Evolutionary conservation across 2,888 invertebrate species (phyloP), one percentile per base, ranked within the genome.

Genomic region (Bellardia bayeri): DNA sequence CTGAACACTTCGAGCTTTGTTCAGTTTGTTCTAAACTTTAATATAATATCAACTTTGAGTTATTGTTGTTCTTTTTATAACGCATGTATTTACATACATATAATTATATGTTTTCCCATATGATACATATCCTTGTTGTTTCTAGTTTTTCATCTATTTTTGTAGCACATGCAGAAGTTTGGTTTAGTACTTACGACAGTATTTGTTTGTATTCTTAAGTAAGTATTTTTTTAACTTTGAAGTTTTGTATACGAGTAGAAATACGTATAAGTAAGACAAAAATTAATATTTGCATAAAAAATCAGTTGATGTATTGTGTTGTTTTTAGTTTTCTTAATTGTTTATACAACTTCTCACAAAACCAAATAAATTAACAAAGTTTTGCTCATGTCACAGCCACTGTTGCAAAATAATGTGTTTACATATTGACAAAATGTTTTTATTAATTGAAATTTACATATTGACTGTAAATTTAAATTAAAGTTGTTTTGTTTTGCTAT

Each of bases 321-420:
- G 54, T 81, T 72, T 61, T 58, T 58, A 79, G 63, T 81, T 63
- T 72, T 72, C 54, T 42, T 81, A 58, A 64, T 81, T 72, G 71
- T 71, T 69, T 81, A 51, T 64, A 42, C 37, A 72, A 40, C 30
- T 49, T 63, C 51, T n/a, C n/a, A 30, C 45, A 63, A 54, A 64
- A 81, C 63, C 69, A 80, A 80, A 72, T 23, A 81, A 81, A 81
- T 81, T 71, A 81, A 33, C 63, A 81, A 72, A 72, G 71, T 81
- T 72, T 81, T 54, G 42, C 63, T 72, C 64, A 33, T 81, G 80
- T 64, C 63, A 64, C 63, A 72, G 42, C 51, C 63, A 81, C 63
- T 72, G 71, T 54, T 42, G 80, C 51, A 51, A 71, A 72, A 54
- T 72, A 72, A 72, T 54, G 16, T 72, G 64, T 81, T 72, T 69